Evolutionary conservation across 2,113 vertebrate genomes (phyloP).

Genomic region (Noturus placidus): DNA sequence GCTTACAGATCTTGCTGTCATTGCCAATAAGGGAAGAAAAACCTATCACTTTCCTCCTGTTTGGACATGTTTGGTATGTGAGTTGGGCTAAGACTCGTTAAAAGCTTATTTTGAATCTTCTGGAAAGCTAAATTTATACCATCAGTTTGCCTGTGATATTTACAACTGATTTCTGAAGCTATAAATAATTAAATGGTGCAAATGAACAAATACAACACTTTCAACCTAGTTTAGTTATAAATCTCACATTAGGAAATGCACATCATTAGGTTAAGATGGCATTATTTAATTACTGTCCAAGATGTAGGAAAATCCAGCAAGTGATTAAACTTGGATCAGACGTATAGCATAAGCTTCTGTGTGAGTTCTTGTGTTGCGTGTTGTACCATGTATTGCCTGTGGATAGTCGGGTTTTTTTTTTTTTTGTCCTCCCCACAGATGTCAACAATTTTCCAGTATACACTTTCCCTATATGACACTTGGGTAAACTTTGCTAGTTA

Average conservation of each 20-base stretch:
- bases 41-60: neutral
- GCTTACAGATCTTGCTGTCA: neutral
- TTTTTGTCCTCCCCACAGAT: neutral
- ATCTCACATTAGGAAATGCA: neutral
- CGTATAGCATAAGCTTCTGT: neutral
- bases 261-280: neutral
- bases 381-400: neutral
- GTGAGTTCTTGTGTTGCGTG: neutral
- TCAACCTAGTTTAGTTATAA: neutral
- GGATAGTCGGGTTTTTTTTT: neutral
- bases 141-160: neutral
- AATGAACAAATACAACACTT: conserved; percentile 1
- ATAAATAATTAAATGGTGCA: neutral
- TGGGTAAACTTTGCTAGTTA: neutral
- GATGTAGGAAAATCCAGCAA: neutral
- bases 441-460: neutral
- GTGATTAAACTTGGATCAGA: neutral
- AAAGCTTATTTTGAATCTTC: neutral
- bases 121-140: neutral
- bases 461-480: neutral
- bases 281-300: neutral
- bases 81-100: neutral
- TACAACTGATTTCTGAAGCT: neutral
- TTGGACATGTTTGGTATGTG: neutral
- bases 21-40: neutral